Base-by-base conservation (phyloP, 2,113 vertebrate genomes). In the Rhadina sibilatrix region DNA sequence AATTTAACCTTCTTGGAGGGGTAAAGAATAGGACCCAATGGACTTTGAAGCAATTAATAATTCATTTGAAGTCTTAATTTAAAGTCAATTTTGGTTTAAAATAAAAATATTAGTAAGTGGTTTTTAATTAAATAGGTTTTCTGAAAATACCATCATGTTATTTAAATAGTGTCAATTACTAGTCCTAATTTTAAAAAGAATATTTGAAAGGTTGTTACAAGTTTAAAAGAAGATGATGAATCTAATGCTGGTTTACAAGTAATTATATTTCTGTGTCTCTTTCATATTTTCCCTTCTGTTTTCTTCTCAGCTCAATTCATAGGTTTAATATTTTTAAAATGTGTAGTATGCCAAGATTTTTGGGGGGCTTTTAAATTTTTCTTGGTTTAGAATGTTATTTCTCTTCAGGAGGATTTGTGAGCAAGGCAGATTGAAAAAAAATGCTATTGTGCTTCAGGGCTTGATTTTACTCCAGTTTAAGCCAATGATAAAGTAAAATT, bases 401-500 rank as follows among this genome's bases (percentile, higher is more conserved):
- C 19, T 89, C 37, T 93, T 38, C 31, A 74, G 50, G 46, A 94
- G 63, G 53, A 76, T 79, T 46, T 91, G 18, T 89, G 77, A 93
- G 31, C 70, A 80, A 87, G 46, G 37, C 42, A 88, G 42, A 61
- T 16, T 61, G 19, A 8, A 66, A 66, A n/a, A 40, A 80, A 88
- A 56, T 57, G 54, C 72, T 70, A 1, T 84, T 84, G 46, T 85
- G 70, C 89, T 94, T 95, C 82, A 88, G 90, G 91, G 90, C 82
- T 94, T 83, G 82, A 74, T 90, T 93, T 78, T 83, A 63, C 59
- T 93, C 61, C 90, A 83, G 52, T 91, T 96, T 70, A 83, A 75
- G 68, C 82, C 71, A 86, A 28, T 70, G n/a, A 53, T 95, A 25
- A 92, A 94, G 31, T 83, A 89, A 92, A 96, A 93, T 74, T 63